Base-by-base conservation (phyloP, 2,888 invertebrate species). In the Kuschelorhynchus macadamiae region DNA sequence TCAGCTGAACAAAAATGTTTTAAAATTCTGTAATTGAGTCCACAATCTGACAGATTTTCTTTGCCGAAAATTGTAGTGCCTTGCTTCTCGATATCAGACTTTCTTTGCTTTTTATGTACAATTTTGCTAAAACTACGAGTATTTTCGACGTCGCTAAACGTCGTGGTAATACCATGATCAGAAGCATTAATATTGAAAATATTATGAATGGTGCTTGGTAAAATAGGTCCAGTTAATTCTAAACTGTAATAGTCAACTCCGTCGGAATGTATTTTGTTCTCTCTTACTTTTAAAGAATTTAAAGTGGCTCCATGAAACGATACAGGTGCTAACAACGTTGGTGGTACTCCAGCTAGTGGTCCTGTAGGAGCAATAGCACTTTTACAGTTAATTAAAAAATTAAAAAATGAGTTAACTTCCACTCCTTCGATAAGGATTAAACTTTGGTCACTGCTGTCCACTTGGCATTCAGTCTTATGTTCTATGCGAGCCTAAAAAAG, bases 231-330 rank as follows among this genome's bases (percentile, higher is more conserved):
- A 52, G 88, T 87, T 7, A 97, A 82, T 84, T 97, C 97, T 69
- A 97, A 86, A 1, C 94, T 93, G 81, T 92, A 89, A 79, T 91
- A 93, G 79, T 91, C 90, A 17, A 88, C 87, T 72, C 88, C 89
- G 55, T 92, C 92, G 42, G 90, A 88, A 62, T 89, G 88, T 9
- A 93, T 89, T 71, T 89, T 88, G 77, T 89, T 92, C 73, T 94
- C 92, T 32, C 91, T 88, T 1, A 83, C 80, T 86, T 92, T 91
- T 33, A 97, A 86, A 2, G 92, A 87, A 78, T 90, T 90, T 71
- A 98, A 84, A 0, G 95, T 90, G 0, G 94, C 95, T 5, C 96
- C 95, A 55, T 92, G 91, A 84, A 98, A 98, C 0, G 96, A 94
- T 0, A 93, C 91, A 0, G 97, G 96, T 3, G 97, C 88, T 17